Evolutionary conservation across 2,888 invertebrate genomes (phyloP), one percentile per base, ranked within the genome.

Genomic region (Torymus auratus): DNA sequence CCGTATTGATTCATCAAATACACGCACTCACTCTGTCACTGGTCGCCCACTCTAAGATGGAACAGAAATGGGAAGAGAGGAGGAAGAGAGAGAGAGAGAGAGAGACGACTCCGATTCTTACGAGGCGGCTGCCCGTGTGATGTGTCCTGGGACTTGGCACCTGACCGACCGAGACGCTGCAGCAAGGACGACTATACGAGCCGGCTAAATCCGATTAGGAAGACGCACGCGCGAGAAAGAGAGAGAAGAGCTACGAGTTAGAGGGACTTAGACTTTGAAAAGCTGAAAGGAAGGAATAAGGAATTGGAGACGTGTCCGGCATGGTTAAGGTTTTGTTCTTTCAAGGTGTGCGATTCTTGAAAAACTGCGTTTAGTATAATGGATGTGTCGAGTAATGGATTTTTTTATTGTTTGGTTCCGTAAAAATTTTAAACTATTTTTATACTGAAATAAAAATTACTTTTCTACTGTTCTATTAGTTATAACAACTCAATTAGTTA

Each of bases 181-280:
- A 28, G 28, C 28, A 3, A 7, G 28, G 28, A 50, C 67, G 50
- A 53, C 58, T 50, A n/a, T n/a, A n/a, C n/a, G n/a, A n/a, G n/a
- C n/a, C 12, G 56, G 68, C 50, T 71, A 80, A 75, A 80, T 75
- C 75, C 80, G 80, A 80, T 80, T 80, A 75, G 65, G 28, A 55
- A 61, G 62, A 62, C 55, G 58, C 56, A 7, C 28, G 28, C 28
- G 28, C 28, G 28, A 28, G 28, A 28, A n/a, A n/a, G n/a, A n/a
- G n/a, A n/a, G 28, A 4, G 23, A 65, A 28, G 60, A 69, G 62
- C 41, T 68, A 15, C 50, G 41, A 55, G 61, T 13, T 41, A 14
- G 55, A 71, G 7, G 41, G 74, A 65, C 60, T 70, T 71, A 64
- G 60, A 67, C 65, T 64, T 74, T 69, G 60, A 68, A 68, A 73